Evolutionary conservation across 2,797 vertebrate genomes (phyloP), one percentile per base, ranked within the genome.

Genomic region (Poecile montanus): DNA sequence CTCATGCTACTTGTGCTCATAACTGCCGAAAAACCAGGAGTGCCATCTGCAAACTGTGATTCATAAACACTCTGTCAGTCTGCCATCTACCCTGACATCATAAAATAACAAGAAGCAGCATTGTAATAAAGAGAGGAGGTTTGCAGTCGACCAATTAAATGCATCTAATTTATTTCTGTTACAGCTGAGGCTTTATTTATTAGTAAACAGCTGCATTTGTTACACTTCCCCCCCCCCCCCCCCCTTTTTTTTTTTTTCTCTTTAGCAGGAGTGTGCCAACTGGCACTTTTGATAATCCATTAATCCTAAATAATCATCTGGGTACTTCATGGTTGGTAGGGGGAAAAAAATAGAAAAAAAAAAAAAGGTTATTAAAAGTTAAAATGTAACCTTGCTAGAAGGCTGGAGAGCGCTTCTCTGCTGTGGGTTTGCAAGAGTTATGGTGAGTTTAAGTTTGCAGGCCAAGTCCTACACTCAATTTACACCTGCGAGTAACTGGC

Each of bases 141-240:
- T 97, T 97, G 97, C 97, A 98, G 97, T 97, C 97, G 79, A 97
- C 98, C 98, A 98, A 98, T 98, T 98, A 98, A 98, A 98, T 93
- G 92, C 98, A 98, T 98, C 98, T 98, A 97, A 98, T 98, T 98
- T 98, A 98, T 98, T 98, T 98, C 97, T 97, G 97, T 98, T 98
- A 98, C 98, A 98, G 98, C 98, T 98, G 98, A 98, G 98, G 98
- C 98, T 98, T 98, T 98, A 98, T 98, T 98, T 98, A 98, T 98
- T 98, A 98, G 98, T 98, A 98, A 98, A 98, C 98, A 98, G 97
- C 98, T 98, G 98, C 98, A 98, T 98, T 98, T 97, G 97, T 98
- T 98, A 97, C 91, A 97, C 92, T 97, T 93, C 8, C 11, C 12
- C 8, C 48, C 63, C 10, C 30, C n/a, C 47, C 17, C 30, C 40